A percentile compares a stretch with the other conserved stretches of the same genome.
phyloP scores from a whole-genome alignment of 2,888 invertebrate species.

The Drosophila mayaguana region DNA sequence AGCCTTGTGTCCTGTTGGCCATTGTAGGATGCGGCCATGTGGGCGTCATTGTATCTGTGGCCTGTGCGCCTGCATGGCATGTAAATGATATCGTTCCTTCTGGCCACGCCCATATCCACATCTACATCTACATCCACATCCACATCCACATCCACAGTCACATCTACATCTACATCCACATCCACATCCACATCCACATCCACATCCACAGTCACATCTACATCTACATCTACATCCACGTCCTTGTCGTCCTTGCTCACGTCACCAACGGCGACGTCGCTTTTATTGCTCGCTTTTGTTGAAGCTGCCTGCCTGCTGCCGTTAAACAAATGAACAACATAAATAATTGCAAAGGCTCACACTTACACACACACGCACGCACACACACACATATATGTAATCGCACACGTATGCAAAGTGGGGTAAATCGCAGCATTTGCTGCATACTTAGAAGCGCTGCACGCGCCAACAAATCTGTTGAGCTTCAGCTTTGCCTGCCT shows the following conservation, averaged over 20 bases:
- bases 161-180: not conserved
- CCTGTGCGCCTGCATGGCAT: slow-evolving; percentile 69
- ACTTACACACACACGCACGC: slow-evolving; percentile 33
- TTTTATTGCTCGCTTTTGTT: slow-evolving; percentile 77
- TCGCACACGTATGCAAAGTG: slow-evolving; percentile 56
- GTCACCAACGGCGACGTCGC: slow-evolving; percentile 70
- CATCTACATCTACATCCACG: not conserved
- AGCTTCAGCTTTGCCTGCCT: slow-evolving; percentile 44
- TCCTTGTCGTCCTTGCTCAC: slow-evolving; percentile 65
- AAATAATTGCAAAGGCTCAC: slow-evolving; percentile 79
- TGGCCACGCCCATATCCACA: slow-evolving; percentile 41
- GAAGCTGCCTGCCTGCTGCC: slow-evolving; percentile 71
- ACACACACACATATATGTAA: slow-evolving; percentile 18
- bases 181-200: slow-evolving; percentile 32
- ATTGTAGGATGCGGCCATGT: slow-evolving; percentile 63
- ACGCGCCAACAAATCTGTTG: slow-evolving; percentile 63
- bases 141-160: slow-evolving; percentile 9
- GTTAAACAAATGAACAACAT: slow-evolving; percentile 81
- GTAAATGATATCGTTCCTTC: slow-evolving; percentile 81
- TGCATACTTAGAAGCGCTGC: slow-evolving; percentile 67
- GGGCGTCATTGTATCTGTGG: slow-evolving; percentile 67
- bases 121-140: slow-evolving; percentile 8
- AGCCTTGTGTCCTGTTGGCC: slow-evolving; percentile 52
- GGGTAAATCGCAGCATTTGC: slow-evolving; percentile 67
- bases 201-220: not conserved